Conservation (phyloP, 2,113 vertebrate species). For the Brachypteracias leptosomus region DNA sequence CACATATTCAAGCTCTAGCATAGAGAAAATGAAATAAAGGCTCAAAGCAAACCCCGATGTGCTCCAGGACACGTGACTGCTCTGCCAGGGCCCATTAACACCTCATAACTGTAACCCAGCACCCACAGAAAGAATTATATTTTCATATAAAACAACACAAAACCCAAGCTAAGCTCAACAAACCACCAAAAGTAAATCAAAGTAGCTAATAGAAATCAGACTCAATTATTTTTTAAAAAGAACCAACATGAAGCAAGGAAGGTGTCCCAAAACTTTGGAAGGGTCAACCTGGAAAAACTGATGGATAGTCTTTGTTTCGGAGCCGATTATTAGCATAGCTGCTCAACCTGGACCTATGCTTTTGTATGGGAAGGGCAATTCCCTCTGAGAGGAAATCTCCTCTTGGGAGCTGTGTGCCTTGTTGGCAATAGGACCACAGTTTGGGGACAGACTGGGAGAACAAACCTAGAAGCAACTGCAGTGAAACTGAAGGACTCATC, state of each 20-base stretch:
- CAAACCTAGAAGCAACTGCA: fast-evolving
- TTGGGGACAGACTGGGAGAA: neutral
- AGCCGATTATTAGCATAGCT: neutral
- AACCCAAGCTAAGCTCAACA: neutral
- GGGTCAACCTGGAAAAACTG: neutral
- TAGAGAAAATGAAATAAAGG: neutral
- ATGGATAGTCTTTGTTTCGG: neutral
- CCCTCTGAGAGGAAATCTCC: neutral
- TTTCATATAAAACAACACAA: neutral
- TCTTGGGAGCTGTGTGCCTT: neutral
- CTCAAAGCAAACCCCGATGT: neutral
- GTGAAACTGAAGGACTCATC: neutral
- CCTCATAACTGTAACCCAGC: neutral
- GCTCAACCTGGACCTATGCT: neutral
- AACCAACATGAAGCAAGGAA: neutral
- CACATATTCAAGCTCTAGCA: neutral
- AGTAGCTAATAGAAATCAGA: neutral
- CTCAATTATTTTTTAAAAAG: too few species aligned
- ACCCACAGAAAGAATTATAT: neutral
- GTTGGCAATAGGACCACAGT: neutral
- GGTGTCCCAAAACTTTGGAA: neutral
- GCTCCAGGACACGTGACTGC: neutral
- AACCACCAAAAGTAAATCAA: neutral
- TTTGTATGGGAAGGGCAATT: neutral
- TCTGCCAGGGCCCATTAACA: conserved; percentile 42